Evolutionary conservation across 2,797 vertebrate genomes (phyloP).

Genomic region (Poecile montanus): DNA sequence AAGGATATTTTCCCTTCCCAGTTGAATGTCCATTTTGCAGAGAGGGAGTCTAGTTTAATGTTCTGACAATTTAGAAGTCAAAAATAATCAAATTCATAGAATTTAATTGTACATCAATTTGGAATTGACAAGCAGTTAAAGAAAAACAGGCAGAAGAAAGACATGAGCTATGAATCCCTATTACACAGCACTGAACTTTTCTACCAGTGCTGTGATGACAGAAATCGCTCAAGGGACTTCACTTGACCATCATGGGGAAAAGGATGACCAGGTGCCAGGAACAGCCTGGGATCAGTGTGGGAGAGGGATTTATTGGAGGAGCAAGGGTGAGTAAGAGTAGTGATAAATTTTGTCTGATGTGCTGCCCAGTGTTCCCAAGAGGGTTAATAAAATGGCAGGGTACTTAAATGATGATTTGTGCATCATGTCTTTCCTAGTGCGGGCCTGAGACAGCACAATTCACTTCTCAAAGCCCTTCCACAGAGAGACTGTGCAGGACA

Average conservation of each 20-base stretch:
- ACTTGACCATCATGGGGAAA: neutral
- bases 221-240: neutral
- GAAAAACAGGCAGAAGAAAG: neutral
- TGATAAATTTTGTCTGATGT: neutral
- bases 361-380: neutral
- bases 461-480: neutral
- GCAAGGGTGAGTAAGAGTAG: neutral
- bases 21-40: neutral
- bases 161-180: neutral
- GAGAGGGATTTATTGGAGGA: neutral
- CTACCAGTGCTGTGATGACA: neutral
- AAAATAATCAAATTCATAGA: neutral
- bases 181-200: neutral
- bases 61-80: neutral
- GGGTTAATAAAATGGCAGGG: neutral
- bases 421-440: neutral
- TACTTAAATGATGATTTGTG: neutral
- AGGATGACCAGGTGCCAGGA: neutral
- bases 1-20: neutral
- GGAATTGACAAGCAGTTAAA: neutral
- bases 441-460: neutral
- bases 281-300: neutral
- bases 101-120: neutral
- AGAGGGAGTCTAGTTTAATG: neutral
- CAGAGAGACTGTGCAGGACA: neutral